These are phyloP conservation scores for Timema podura DNA, from an alignment of 2,888 invertebrate genomes.

Conservation along the genomic window DNA sequence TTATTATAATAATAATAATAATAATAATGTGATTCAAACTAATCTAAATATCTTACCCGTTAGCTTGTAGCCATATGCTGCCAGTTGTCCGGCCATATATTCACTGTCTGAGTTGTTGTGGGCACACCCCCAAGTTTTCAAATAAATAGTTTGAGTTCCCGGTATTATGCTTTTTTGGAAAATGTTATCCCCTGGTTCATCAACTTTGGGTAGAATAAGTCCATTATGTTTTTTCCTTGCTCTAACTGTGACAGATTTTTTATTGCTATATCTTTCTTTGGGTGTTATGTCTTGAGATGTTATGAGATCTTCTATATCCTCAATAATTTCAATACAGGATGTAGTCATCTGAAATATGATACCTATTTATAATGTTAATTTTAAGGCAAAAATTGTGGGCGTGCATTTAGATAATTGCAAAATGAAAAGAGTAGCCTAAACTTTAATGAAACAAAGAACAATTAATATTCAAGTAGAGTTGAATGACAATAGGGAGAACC, in stretches of 20 bases:
- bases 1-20: too few relatives aligned
- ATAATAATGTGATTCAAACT: too few relatives aligned
- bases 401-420: too few relatives aligned
- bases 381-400: too few relatives aligned
- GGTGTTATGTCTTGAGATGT: conserved; percentile 75
- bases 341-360: conserved; percentile 47
- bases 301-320: conserved; percentile 82
- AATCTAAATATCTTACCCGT: conserved; percentile 54
- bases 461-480: too few relatives aligned
- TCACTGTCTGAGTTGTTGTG: conserved; percentile 98
- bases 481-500: too few relatives aligned
- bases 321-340: conserved; percentile 65
- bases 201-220: conserved; percentile 32
- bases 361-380: too few relatives aligned
- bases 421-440: too few relatives aligned
- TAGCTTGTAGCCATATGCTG: conserved; percentile 80
- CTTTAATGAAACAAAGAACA: too few relatives aligned
- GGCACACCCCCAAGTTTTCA: conserved; percentile 97
- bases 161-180: conserved; percentile 52
- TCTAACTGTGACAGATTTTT: conserved; percentile 65
- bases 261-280: conserved; percentile 68
- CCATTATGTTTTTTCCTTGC: conserved; percentile 50
- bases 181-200: conserved; percentile 29
- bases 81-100: conserved; percentile 96
- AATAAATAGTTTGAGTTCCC: conserved; percentile 72